These are phyloP conservation scores for Neodon shergylaensis DNA, from an alignment of 2,113 vertebrate genomes.

Conservation along the genomic window DNA sequence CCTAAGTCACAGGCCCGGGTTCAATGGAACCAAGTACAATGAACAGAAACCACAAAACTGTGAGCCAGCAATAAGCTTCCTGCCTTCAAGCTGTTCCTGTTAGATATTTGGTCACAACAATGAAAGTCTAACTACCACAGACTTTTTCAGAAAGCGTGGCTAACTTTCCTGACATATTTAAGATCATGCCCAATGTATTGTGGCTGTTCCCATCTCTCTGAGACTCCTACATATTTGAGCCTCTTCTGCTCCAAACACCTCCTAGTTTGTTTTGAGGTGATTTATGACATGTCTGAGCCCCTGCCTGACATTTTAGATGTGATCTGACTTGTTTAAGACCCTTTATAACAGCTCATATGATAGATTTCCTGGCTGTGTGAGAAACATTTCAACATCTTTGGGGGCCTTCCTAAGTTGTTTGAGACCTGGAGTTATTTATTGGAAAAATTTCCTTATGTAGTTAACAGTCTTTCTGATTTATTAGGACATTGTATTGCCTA, in stretches of 20 bases:
- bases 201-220: background rate
- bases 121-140: background rate
- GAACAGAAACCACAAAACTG: background rate
- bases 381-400: conserved; percentile 7
- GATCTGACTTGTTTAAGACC: background rate
- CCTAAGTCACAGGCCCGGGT: background rate
- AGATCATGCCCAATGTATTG: conserved; percentile 1
- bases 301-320: background rate
- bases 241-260: conserved; percentile 37
- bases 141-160: conserved; percentile 13
- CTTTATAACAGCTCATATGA: background rate
- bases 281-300: background rate
- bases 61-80: background rate
- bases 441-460: background rate
- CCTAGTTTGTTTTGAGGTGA: conserved; percentile 43
- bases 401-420: conserved; percentile 15
- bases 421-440: background rate
- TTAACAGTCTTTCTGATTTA: conserved; percentile 27
- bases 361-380: background rate
- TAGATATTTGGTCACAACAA: background rate
- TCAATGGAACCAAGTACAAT: background rate
- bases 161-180: conserved; percentile 20
- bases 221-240: conserved; percentile 2
- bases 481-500: conserved; percentile 20
- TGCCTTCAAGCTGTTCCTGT: background rate